Base-by-base conservation (phyloP, 2,113 vertebrate species). In the Rhinopithecus roxellana region DNA sequence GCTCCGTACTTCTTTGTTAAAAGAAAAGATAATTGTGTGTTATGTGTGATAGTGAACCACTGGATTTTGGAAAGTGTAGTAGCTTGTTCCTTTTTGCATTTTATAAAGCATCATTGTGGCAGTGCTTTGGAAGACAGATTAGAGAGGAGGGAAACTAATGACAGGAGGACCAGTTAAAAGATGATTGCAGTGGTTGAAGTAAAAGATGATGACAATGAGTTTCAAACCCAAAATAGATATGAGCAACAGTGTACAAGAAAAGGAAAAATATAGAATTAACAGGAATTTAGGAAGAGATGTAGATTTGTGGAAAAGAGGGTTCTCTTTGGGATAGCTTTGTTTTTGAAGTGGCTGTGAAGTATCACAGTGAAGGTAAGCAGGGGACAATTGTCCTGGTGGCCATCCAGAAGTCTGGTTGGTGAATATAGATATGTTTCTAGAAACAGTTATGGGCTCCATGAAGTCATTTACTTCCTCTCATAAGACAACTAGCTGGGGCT, bases 201-300 rank as follows among this genome's bases (percentile, higher is more conserved):
- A 20, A 90, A 55, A 64, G 35, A 89, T 84, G 6, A 22, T 9
- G 69, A 78, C 90, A 86, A 27, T 43, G 67, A 55, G 40, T 22
- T 57, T 30, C 52, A 69, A 89, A 90, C 40, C 32, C 40, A 85
- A 93, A 96, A 91, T 45, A 94, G 57, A 64, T n/a, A 52, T n/a
- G 25, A 85, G 38, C 43, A 75, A 27, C 32, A 50, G 18, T 18
- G 17, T n/a, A 67, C 5, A 13, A 77, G 38, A 6, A 59, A 79
- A 86, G 30, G 40, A 89, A 92, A 59, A 55, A 90, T 57, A 48
- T 4, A 74, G 85, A 82, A 89, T 75, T 84, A 57, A 94, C 9
- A 91, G 38, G 77, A 52, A 30, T 59, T 78, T 45, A 89, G 55
- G 55, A 72, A 13, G 57, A 96, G 79, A 94, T 35, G 32, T 48